A percentile compares a stretch with the other conserved stretches of the same genome.
phyloP scores from a whole-genome alignment of 2,888 invertebrate species.

The Leptopilina myrica region DNA sequence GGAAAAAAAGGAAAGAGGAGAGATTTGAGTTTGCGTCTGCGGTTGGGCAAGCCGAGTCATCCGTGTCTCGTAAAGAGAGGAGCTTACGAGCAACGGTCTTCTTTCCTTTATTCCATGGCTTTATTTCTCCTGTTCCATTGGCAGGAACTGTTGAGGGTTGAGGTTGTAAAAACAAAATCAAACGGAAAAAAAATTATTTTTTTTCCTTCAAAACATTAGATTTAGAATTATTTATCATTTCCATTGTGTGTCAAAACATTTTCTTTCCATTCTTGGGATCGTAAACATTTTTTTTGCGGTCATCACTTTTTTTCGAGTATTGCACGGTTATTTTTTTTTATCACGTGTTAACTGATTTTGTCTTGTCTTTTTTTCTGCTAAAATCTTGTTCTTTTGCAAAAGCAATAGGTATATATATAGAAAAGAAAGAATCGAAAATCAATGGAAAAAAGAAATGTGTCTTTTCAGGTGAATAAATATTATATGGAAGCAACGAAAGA shows the following conservation, averaged over 20 bases:
- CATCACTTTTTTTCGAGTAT: background rate
- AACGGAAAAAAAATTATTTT: conserved; percentile 17
- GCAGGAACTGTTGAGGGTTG: conserved; percentile 25
- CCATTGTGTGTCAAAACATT: background rate
- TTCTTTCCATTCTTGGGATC: background rate
- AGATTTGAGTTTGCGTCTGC: conserved; percentile 65
- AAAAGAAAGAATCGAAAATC: background rate
- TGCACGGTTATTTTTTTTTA: too few relatives aligned
- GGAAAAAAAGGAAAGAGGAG: conserved; percentile 43
- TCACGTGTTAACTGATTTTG: too few relatives aligned
- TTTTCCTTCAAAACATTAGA: background rate
- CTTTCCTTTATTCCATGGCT: conserved; percentile 54
- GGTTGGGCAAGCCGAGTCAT: conserved; percentile 71
- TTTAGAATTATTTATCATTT: conserved; percentile 30
- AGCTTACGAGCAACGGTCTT: conserved; percentile 75
- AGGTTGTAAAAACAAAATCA: conserved; percentile 47
- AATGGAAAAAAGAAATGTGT: background rate
- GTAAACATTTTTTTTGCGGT: background rate
- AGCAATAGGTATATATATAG: background rate
- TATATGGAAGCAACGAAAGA: background rate
- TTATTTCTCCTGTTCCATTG: conserved; percentile 51
- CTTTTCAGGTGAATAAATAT: background rate
- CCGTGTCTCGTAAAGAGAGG: conserved; percentile 74
- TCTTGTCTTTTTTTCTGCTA: too few relatives aligned
- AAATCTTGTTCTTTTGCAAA: too few relatives aligned